A percentile compares a stretch with the other conserved stretches of the same genome.
These are phyloP conservation scores for Drosophila suzukii DNA, from an alignment of 1,140 invertebrate species.

Conservation along the genomic window DNA sequence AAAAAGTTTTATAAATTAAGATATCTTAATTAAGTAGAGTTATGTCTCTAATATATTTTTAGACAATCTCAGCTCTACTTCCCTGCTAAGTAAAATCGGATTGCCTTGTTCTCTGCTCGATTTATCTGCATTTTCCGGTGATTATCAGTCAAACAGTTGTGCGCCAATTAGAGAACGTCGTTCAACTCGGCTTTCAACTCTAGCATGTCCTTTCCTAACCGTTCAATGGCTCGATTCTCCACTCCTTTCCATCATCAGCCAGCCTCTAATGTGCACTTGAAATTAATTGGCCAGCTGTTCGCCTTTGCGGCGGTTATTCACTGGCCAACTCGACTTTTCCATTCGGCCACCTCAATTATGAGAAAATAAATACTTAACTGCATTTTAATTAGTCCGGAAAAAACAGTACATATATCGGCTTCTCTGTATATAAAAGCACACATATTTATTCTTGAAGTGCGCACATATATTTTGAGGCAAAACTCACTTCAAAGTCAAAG, in stretches of 20 bases:
- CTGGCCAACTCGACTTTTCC: conserved; percentile 31
- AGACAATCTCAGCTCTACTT: no score
- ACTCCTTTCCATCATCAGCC: not conserved
- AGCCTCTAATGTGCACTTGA: conserved; percentile 28
- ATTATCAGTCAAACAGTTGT: not conserved
- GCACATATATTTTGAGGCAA: conserved; percentile 25
- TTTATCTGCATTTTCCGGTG: not conserved
- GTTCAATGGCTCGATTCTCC: conserved; percentile 7
- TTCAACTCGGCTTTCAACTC: conserved; percentile 2
- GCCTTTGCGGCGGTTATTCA: conserved; percentile 34
- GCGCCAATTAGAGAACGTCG: conserved; percentile 19
- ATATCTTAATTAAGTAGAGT: not conserved
- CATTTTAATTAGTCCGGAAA: conserved; percentile 62
- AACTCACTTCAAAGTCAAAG: conserved; percentile 64
- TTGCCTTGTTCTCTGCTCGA: not conserved
- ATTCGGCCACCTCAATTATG: conserved; percentile 57
- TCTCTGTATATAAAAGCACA: not conserved
- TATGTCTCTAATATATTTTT: not conserved
- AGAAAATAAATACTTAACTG: conserved; percentile 68
- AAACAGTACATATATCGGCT: conserved; percentile 1
- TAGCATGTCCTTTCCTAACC: not conserved
- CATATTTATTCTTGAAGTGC: conserved; percentile 21
- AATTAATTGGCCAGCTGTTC: conserved; percentile 52
- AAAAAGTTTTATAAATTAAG: not conserved
- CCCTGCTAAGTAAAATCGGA: no score